phyloP scores from a whole-genome alignment of 2,113 vertebrate genomes.

The Tylochromis polylepis region DNA sequence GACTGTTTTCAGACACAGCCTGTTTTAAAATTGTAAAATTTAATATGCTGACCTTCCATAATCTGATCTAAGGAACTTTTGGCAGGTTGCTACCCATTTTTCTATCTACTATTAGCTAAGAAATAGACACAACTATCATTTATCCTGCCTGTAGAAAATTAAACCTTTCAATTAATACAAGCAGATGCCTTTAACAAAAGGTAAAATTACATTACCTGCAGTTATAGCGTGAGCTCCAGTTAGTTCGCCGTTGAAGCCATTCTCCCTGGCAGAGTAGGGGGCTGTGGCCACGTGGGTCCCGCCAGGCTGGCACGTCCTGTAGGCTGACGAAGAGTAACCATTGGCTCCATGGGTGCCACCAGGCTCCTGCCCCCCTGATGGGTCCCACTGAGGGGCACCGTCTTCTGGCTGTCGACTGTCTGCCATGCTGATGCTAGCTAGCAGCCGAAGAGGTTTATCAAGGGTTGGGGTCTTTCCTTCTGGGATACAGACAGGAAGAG shows the following conservation, averaged over 20 bases:
- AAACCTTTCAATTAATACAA: neutral
- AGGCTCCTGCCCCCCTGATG: conserved; percentile 82
- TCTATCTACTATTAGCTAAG: neutral
- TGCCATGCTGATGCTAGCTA: conserved; percentile 79
- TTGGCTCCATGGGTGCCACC: conserved; percentile 83
- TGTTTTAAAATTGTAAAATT: neutral
- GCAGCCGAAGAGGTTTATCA: conserved; percentile 35
- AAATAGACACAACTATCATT: neutral
- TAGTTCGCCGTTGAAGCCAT: conserved; percentile 92
- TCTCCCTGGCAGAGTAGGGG: conserved; percentile 84
- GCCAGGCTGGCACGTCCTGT: conserved; percentile 78
- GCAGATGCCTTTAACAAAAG: neutral
- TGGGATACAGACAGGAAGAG: neutral
- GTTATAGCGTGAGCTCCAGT: conserved; percentile 83
- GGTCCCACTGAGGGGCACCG: conserved; percentile 86
- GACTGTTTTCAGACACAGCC: neutral
- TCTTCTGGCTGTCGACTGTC: conserved; percentile 91
- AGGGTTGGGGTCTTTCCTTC: conserved; percentile 20
- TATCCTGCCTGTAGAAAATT: neutral
- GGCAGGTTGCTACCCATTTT: neutral
- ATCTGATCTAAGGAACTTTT: neutral
- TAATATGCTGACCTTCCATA: neutral
- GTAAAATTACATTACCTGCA: conserved; percentile 78
- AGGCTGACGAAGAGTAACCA: conserved; percentile 85
- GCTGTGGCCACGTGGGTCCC: conserved; percentile 69